A percentile compares a stretch with the other conserved stretches of the same genome.
Conservation (phyloP, 23 tunicate species). For the Phallusia fumigata region DNA sequence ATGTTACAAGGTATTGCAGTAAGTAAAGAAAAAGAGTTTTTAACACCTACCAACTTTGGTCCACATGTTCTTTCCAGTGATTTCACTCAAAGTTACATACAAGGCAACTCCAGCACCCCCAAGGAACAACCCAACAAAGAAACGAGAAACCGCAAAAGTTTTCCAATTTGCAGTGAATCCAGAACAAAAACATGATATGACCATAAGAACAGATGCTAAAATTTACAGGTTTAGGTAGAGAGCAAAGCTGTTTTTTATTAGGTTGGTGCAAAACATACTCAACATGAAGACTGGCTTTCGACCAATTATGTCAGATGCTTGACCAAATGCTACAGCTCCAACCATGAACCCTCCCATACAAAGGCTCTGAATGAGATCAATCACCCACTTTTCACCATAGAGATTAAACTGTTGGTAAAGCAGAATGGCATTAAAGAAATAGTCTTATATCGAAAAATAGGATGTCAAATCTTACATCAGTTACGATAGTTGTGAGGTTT, state of each 20-base stretch:
- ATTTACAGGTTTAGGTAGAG: not conserved
- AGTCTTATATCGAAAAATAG: not conserved
- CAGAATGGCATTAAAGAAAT: not conserved
- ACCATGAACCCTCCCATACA: slow-evolving; percentile 70
- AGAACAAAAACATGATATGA: slow-evolving; percentile 43
- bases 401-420: slow-evolving; percentile 46
- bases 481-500: slow-evolving; percentile 75
- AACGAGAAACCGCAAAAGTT: slow-evolving; percentile 65
- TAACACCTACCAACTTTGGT: slow-evolving; percentile 24
- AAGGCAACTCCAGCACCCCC: slow-evolving; percentile 55
- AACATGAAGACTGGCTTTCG: slow-evolving; percentile 37
- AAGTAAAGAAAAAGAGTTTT: not conserved
- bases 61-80: slow-evolving; percentile 41
- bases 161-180: slow-evolving; percentile 65
- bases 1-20: not conserved
- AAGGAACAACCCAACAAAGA: slow-evolving; percentile 61
- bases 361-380: slow-evolving; percentile 60
- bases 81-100: slow-evolving; percentile 56
- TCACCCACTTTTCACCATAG: slow-evolving; percentile 57
- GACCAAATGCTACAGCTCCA: slow-evolving; percentile 74
- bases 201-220: slow-evolving; percentile 12
- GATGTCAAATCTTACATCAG: slow-evolving; percentile 39
- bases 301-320: slow-evolving; percentile 73
- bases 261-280: slow-evolving; percentile 3
- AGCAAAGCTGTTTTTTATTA: not conserved